Conservation (phyloP, 1,140 invertebrate species). For the Panagrolaimus sp. region DNA sequence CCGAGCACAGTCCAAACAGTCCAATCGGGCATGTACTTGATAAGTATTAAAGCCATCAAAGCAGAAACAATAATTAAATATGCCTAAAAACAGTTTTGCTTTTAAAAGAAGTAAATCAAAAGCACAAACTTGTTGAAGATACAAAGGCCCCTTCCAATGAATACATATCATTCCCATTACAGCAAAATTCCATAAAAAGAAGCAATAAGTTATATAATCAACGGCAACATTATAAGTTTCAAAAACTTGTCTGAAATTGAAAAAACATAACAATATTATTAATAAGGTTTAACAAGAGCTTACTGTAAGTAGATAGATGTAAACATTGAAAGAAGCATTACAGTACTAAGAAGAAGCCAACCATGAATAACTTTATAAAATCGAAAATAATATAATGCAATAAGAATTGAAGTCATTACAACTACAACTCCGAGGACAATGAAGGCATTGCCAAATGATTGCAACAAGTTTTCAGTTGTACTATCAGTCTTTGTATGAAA, state of each 20-base stretch:
- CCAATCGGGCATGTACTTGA: constrained; percentile 98
- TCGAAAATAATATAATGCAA: constrained; percentile 87
- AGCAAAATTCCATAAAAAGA: constrained; percentile 97
- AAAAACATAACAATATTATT: constrained; percentile 4
- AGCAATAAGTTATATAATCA: constrained; percentile 80
- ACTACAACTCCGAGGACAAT: constrained; percentile 88
- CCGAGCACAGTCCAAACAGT: constrained; percentile 93
- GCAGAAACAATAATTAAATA: constrained; percentile 95
- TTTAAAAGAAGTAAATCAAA: no score
- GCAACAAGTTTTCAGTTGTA: constrained; percentile 83
- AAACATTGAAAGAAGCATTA: constrained; percentile 89
- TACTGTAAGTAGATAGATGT: constrained; percentile 87
- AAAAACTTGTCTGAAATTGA: constrained; percentile 76
- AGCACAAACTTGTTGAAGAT: constrained; percentile 73
- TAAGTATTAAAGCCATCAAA: constrained; percentile 96
- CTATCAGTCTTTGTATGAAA: constrained; percentile 86
- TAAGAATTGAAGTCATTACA: constrained; percentile 86
- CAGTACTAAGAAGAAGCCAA: constrained; percentile 89
- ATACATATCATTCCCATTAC: constrained; percentile 95
- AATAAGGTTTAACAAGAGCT: constrained; percentile 61
- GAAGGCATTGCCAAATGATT: constrained; percentile 87
- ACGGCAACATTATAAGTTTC: constrained; percentile 90
- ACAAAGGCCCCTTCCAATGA: constrained; percentile 91
- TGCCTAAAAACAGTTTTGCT: constrained; percentile 46
- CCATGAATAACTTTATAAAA: constrained; percentile 91